A percentile compares a stretch with the other conserved stretches of the same genome.
Conservation (phyloP, 1,140 invertebrate genomes). For the Gonatopus flavifemur region DNA sequence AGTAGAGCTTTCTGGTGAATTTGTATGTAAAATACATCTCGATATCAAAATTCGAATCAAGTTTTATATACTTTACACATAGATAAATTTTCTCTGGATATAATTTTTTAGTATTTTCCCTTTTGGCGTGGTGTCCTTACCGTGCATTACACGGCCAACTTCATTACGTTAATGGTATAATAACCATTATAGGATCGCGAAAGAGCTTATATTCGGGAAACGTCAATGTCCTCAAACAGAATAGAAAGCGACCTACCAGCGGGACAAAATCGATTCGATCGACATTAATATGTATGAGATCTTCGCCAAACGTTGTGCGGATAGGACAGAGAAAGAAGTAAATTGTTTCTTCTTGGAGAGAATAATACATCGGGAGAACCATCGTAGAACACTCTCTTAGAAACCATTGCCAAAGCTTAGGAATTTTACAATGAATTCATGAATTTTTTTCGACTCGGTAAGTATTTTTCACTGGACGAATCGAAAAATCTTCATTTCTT, state of each 20-base stretch:
- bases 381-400: constrained; percentile 11
- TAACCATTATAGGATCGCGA: constrained; percentile 39
- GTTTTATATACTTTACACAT: too few species aligned
- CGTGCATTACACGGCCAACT: too few species aligned
- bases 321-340: not conserved
- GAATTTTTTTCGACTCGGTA: too few species aligned
- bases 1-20: too few species aligned
- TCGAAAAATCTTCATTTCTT: too few species aligned
- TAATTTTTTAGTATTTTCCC: too few species aligned
- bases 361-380: not conserved
- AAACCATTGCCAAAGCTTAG: not conserved
- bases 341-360: not conserved
- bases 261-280: constrained; percentile 32
- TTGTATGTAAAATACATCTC: too few species aligned
- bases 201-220: constrained; percentile 37
- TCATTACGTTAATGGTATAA: constrained; percentile 48
- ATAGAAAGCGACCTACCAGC: constrained; percentile 8
- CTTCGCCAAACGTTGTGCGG: too few species aligned
- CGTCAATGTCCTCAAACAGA: constrained; percentile 28
- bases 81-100: too few species aligned
- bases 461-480: too few species aligned
- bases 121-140: too few species aligned
- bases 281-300: constrained; percentile 49
- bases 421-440: not conserved
- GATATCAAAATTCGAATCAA: too few species aligned